Conservation (phyloP, 2,113 vertebrate genomes). For the Nerophis ophidion region DNA sequence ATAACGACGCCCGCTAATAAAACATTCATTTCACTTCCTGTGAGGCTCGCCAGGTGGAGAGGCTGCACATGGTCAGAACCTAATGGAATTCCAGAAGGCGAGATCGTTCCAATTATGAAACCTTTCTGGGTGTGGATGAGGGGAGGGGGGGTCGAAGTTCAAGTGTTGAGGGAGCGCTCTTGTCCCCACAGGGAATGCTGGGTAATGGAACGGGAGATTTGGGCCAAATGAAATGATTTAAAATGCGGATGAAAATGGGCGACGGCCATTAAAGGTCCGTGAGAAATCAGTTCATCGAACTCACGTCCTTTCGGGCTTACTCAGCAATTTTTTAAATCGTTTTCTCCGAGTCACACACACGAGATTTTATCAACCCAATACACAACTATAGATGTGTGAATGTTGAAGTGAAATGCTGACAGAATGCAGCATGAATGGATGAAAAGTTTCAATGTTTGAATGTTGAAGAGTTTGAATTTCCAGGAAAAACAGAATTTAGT, state of each 20-base stretch:
- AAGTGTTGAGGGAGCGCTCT: conserved; percentile 58
- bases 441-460: too few species aligned
- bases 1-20: too few species aligned
- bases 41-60: too few species aligned
- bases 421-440: too few species aligned
- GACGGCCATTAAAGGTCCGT: conserved; percentile 60
- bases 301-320: conserved; percentile 33
- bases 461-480: too few species aligned
- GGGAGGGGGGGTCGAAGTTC: conserved; percentile 58
- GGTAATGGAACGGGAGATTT: conserved; percentile 71
- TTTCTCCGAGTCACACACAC: too few species aligned
- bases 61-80: conserved; percentile 16
- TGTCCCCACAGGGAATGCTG: conserved; percentile 61
- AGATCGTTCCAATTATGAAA: conserved; percentile 56
- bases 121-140: conserved; percentile 51
- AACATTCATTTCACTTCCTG: too few species aligned
- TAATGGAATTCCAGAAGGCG: conserved; percentile 24
- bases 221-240: conserved; percentile 67
- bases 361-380: too few species aligned
- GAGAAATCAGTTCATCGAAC: conserved; percentile 53
- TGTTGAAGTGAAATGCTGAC: too few species aligned
- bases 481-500: too few species aligned
- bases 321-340: background rate
- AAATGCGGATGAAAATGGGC: conserved; percentile 50
- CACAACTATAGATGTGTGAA: too few species aligned